phyloP scores from a whole-genome alignment of 2,888 invertebrate genomes.

The Cryptus viduatorius region DNA sequence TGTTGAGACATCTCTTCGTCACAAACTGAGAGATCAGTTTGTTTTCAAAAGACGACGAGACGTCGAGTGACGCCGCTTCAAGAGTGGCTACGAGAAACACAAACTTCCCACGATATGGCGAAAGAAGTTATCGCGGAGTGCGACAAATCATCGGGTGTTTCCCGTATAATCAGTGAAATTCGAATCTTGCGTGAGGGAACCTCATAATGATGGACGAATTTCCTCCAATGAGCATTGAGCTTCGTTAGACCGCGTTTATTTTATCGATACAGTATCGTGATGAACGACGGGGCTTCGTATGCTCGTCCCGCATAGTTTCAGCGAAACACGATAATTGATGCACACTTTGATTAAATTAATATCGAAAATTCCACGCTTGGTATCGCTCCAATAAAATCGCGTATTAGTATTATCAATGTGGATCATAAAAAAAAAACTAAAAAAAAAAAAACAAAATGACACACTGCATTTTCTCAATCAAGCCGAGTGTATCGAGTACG shows the following conservation, averaged over 20 bases:
- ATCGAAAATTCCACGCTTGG: conserved; percentile 17
- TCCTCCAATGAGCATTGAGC: not conserved
- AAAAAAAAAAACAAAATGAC: conserved; percentile 42
- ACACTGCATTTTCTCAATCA: conserved; percentile 16
- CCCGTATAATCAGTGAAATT: too few species aligned
- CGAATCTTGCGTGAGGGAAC: too few species aligned
- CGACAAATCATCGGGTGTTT: not conserved
- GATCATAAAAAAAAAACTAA: conserved; percentile 39
- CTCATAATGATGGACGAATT: not conserved
- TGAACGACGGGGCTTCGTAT: too few species aligned
- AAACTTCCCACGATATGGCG: conserved; percentile 1
- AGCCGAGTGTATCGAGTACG: not conserved
- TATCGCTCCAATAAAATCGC: not conserved
- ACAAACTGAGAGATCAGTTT: not conserved
- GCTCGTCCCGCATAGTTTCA: too few species aligned
- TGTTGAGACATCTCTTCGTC: not conserved
- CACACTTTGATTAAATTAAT: too few species aligned
- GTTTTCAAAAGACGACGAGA: not conserved
- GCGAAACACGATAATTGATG: too few species aligned
- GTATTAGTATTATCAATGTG: not conserved
- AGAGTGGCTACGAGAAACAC: too few species aligned
- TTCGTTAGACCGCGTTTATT: not conserved
- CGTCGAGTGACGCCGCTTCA: too few species aligned
- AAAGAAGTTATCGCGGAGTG: not conserved
- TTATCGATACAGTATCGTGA: conserved; percentile 19